Conservation (phyloP, 2,113 vertebrate genomes). For the Misgurnus mizolepis region DNA sequence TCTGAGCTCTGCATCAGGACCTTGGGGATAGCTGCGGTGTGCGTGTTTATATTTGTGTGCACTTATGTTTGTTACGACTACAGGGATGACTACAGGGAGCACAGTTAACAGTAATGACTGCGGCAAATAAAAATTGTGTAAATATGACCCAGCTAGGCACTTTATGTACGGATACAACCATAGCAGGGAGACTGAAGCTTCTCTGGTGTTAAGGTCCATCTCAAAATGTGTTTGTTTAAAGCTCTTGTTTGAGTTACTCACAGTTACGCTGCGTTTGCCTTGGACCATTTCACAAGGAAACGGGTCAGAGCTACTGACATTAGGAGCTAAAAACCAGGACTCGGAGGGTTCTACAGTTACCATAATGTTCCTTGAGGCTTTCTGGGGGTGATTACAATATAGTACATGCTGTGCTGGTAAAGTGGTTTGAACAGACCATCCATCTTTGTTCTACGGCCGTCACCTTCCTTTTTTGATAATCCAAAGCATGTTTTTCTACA, state of each 20-base stretch:
- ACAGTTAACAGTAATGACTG: no score
- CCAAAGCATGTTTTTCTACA: slow-evolving; percentile 27
- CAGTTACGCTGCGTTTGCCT: not conserved
- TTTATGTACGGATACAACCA: not conserved
- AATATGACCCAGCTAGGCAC: no score
- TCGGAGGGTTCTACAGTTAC: slow-evolving; percentile 52
- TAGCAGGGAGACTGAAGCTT: not conserved
- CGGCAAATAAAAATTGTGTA: not conserved
- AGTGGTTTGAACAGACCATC: slow-evolving; percentile 67
- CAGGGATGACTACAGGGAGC: no score
- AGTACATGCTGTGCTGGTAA: slow-evolving; percentile 59
- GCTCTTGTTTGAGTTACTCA: slow-evolving; percentile 8
- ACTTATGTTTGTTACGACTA: not conserved
- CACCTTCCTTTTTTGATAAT: not conserved
- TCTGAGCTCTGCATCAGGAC: slow-evolving; percentile 61
- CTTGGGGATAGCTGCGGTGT: slow-evolving; percentile 39
- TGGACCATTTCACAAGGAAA: slow-evolving; percentile 42
- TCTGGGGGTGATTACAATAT: slow-evolving; percentile 63
- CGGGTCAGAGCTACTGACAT: slow-evolving; percentile 50
- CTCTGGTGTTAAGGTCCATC: not conserved
- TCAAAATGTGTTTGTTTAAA: not conserved
- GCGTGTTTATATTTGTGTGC: slow-evolving; percentile 50
- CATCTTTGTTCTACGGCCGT: slow-evolving; percentile 57
- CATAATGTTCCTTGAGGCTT: slow-evolving; percentile 34
- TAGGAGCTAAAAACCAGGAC: slow-evolving; percentile 44